Conservation (phyloP, 2,888 invertebrate genomes). For the Sinohyriopsis cumingii region DNA sequence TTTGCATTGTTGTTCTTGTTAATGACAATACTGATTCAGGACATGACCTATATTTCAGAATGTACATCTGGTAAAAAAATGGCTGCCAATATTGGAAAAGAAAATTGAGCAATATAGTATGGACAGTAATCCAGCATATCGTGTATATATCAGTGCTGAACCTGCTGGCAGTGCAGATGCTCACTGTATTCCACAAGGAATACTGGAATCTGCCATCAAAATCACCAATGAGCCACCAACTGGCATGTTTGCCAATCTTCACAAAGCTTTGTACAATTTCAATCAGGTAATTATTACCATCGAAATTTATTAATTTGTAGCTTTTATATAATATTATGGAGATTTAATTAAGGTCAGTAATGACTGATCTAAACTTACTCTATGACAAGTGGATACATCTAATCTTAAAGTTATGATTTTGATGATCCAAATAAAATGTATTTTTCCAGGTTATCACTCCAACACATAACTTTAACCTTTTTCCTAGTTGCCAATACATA, state of each 20-base stretch:
- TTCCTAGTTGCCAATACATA: no score
- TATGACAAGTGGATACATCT: no score
- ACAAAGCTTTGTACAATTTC: conserved; percentile 95
- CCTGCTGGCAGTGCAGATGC: conserved; percentile 89
- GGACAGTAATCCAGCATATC: conserved; percentile 85
- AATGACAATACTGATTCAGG: no score
- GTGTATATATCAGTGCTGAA: conserved; percentile 95
- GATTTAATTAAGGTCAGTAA: no score
- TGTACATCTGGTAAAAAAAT: conserved; percentile 94
- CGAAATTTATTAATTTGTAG: no score
- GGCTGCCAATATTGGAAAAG: conserved; percentile 92
- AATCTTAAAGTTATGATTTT: no score
- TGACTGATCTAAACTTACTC: no score
- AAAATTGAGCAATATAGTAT: conserved; percentile 88
- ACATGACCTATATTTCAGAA: conserved; percentile 78
- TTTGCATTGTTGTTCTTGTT: no score
- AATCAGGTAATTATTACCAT: conserved; percentile 77
- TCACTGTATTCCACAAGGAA: conserved; percentile 96
- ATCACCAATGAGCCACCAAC: conserved; percentile 98
- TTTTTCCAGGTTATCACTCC: no score
- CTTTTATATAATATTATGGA: no score
- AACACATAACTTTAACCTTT: no score
- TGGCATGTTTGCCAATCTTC: conserved; percentile 96
- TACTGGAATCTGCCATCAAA: conserved; percentile 94
- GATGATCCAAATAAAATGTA: no score